Base-by-base conservation (phyloP, 2,888 invertebrate species). In the Ctenicera cuprea region DNA sequence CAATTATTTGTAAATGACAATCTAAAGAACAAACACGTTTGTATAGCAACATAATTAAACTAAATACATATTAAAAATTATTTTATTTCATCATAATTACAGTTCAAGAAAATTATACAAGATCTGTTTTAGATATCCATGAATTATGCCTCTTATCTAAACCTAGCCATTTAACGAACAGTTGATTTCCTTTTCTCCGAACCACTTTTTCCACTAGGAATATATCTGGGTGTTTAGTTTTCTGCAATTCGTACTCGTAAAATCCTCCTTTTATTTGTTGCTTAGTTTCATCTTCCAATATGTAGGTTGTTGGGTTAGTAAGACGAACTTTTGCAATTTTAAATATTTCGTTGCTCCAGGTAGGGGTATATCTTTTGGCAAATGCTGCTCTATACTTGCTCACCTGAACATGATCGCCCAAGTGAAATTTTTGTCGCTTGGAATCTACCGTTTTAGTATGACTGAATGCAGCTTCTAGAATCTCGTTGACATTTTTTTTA, bases 271-370 rank as follows among this genome's bases (percentile, higher is more conserved):
- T 64, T 4, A 85, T 82, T 7, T 80, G 74, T 41, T 72, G 14
- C 48, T 72, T 77, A 16, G 71, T 16, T 48, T 73, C 78, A 76
- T 85, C 85, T 65, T 80, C 75, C 4, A 85, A 71, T 18, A 77
- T 52, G 61, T 84, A 84, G 1, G 83, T 84, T 2, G 76, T 71
- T 4, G 85, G 83, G 76, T 79, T 80, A 14, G 83, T 83, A 33
- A 77, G 76, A 20, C 81, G 66, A 3, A 84, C 77, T 78, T 81
- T 78, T 11, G 9, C 37, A 37, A 85, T 77, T 64, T 74, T 82
- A 73, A 85, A 86, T 59, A 86, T 73, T 74, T 86, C 85, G 0
- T 82, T 82, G 0, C 83, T 76, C 83, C 84, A 86, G 70, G 83
- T 83, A 0, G 83, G 82, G 8, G 80, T 81, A 57, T 83, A 86